These are phyloP conservation scores for Sebastes hubbsi DNA, from an alignment of 2,797 vertebrate species.

Conservation along the genomic window DNA sequence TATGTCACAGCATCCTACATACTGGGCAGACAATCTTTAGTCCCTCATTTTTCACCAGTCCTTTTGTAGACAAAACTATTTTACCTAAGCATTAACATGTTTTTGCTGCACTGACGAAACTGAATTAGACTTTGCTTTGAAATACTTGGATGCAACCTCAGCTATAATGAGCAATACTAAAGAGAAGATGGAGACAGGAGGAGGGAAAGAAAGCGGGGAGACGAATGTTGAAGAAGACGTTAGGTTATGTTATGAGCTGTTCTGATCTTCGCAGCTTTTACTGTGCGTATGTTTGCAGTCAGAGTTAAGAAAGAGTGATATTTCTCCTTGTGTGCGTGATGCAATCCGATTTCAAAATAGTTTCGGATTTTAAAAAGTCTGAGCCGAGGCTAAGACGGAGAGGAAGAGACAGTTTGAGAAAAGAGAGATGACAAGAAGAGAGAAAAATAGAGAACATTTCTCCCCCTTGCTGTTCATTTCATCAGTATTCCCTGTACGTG, in stretches of 20 bases:
- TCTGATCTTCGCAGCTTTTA: neutral
- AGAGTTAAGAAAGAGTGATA: neutral
- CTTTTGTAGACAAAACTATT: neutral
- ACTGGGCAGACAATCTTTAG: neutral
- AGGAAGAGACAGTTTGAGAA: conserved; percentile 17
- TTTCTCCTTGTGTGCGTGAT: conserved; percentile 6
- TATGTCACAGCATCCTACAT: neutral
- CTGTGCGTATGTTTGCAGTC: neutral
- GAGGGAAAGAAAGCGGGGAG: neutral
- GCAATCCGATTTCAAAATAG: conserved; percentile 27
- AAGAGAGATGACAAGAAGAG: neutral
- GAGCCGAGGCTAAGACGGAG: conserved; percentile 1
- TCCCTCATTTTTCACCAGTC: neutral
- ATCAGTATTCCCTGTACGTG: conserved; percentile 38
- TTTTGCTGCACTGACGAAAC: neutral
- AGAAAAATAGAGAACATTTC: neutral
- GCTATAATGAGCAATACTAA: neutral
- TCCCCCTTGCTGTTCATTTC: conserved; percentile 49
- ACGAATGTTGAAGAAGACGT: neutral
- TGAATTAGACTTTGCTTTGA: neutral
- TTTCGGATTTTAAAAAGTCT: conserved; percentile 11
- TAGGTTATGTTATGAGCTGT: neutral
- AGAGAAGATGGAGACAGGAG: neutral
- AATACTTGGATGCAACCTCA: neutral
- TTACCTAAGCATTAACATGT: neutral